Evolutionary conservation across 1,140 invertebrate genomes (phyloP), one percentile per base, ranked within the genome.

Genomic region (Drosophila kurseongensis): DNA sequence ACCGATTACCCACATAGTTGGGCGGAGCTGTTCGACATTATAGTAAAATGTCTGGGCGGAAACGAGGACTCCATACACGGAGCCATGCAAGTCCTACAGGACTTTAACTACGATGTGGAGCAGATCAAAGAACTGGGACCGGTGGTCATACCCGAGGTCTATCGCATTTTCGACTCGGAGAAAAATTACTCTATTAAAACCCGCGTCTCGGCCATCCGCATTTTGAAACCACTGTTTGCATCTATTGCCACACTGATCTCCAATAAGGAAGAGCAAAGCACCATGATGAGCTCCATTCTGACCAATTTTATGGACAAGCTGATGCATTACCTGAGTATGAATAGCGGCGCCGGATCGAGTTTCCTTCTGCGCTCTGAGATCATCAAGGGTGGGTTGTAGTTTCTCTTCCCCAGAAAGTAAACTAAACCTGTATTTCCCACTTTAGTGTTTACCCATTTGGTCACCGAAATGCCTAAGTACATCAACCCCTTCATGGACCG

Each of bases 1-100:
- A 96, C 95, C 93, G 96, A 97, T 92, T 97, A 96, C 95, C 96
- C 96, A 0, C 95, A 96, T 72, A 93, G 95, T 58, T 97, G 96
- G 96, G 94, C 95, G 7, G 94, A 95, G 40, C 91, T 97, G 4
- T 96, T 97, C 78, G 94, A 96, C 63, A 94, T 96, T 51, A 93
- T 97, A 36, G 94, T 97, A 56, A 94, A 93, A 56, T 95, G 94
- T 80, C 91, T 95, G 35, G 93, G 93, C 7, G 93, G 93, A 3
- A 94, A 93, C 67, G 93, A 94, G 66, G 92, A 93, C 91, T 94
- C 95, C 4, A 95, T 97, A 27, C 95, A 97, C 92, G 96, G 96
- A 44, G 95, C 96, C 8, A 96, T 97, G 96, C 93, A 96, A 89
- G 96, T 97, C 23, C 92, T 97, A 23, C 95, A 94, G 68, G 96